Conservation (phyloP, 2,888 invertebrate species). For the Scaptomyza polygonia region DNA sequence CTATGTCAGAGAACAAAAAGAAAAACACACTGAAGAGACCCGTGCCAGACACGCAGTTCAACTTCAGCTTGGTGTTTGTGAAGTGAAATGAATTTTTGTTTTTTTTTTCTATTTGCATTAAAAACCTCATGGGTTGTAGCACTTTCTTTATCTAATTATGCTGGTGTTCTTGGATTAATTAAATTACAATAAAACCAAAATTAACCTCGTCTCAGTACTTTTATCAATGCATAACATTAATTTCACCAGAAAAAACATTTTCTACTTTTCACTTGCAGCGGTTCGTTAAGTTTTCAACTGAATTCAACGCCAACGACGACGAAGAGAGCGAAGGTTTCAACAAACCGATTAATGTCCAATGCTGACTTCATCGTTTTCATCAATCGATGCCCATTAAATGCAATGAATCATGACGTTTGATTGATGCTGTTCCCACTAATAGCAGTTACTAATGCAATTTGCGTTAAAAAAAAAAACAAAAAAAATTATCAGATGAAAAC, state of each 20-base stretch:
- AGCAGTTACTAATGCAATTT: conserved; percentile 35
- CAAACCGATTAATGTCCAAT: conserved; percentile 29
- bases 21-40: neutral
- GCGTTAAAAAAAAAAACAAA: conserved; percentile 23
- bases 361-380: conserved; percentile 62
- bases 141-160: conserved; percentile 80
- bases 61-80: conserved; percentile 23
- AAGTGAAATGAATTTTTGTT: conserved; percentile 70
- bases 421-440: conserved; percentile 41
- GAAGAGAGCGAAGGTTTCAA: conserved; percentile 14
- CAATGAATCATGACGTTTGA: conserved; percentile 62
- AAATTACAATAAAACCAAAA: conserved; percentile 76
- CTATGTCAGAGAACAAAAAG: conserved; percentile 51
- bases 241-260: conserved; percentile 63
- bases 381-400: conserved; percentile 63
- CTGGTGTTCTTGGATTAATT: conserved; percentile 74
- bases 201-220: conserved; percentile 52
- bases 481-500: conserved; percentile 1
- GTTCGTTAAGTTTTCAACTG: conserved; percentile 60
- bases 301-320: too few relatives aligned
- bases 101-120: conserved; percentile 42
- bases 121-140: conserved; percentile 53
- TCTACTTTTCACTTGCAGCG: conserved; percentile 59
- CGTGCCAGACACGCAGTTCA: conserved; percentile 43
- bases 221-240: conserved; percentile 63